These are phyloP conservation scores for Acromyrmex heyeri DNA, from an alignment of 1,140 invertebrate species.

Conservation along the genomic window DNA sequence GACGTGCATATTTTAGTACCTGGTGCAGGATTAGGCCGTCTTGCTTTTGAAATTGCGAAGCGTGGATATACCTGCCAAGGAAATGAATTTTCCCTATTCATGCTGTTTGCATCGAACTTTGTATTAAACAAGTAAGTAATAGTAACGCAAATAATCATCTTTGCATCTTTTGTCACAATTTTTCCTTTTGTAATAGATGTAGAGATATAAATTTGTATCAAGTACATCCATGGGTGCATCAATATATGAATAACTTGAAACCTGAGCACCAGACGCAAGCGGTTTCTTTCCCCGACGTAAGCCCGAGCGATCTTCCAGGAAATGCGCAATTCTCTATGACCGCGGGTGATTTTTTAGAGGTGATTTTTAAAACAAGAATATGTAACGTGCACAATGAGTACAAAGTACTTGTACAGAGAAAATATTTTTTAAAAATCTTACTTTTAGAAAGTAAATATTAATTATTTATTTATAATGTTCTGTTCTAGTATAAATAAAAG, in stretches of 20 bases:
- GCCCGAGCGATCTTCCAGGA: constrained; percentile 90
- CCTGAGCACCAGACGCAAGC: constrained; percentile 93
- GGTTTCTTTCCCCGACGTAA: constrained; percentile 96
- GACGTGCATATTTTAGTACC: constrained; percentile 95
- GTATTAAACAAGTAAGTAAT: constrained; percentile 93
- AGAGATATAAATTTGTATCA: constrained; percentile 87
- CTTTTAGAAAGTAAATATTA: no score
- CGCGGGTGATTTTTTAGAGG: constrained; percentile 97
- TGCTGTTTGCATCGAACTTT: constrained; percentile 98
- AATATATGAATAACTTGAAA: constrained; percentile 95
- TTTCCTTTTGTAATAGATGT: constrained; percentile 86
- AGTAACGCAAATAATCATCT: background rate
- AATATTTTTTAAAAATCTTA: no score
- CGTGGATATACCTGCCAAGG: constrained; percentile 97
- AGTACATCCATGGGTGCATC: constrained; percentile 97
- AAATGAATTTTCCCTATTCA: constrained; percentile 99
- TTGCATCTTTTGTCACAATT: background rate
- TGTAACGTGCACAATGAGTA: no score
- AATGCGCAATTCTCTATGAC: constrained; percentile 96
- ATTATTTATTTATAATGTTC: no score
- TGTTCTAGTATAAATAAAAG: no score
- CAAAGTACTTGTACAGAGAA: no score
- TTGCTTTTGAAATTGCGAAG: constrained; percentile 97
- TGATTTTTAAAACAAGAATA: constrained; percentile 77
- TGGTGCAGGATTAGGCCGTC: constrained; percentile 96